phyloP scores from a whole-genome alignment of 2,113 vertebrate species.

The Gambusia affinis region DNA sequence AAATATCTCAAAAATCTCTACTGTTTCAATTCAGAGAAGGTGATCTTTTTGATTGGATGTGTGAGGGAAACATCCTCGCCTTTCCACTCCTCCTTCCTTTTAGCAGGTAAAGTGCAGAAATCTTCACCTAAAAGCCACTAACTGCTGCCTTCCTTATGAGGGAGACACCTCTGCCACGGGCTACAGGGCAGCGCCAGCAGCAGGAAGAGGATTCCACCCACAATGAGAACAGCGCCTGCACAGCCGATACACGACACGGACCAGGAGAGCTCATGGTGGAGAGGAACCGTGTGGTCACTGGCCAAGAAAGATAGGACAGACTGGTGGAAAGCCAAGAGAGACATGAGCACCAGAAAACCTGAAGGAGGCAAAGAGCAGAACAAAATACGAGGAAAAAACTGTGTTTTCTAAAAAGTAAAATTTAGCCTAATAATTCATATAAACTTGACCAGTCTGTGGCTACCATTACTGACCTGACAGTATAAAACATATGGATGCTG shows the following conservation, averaged over 20 bases:
- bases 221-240: constrained; percentile 79
- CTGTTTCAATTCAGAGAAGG: background rate
- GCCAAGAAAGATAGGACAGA: constrained; percentile 80
- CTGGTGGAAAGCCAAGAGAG: constrained; percentile 85
- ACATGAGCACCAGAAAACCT: constrained; percentile 85
- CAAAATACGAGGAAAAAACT: background rate
- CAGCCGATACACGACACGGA: constrained; percentile 83
- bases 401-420: background rate
- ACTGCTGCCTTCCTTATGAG: constrained; percentile 63
- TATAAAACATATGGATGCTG: constrained; percentile 85
- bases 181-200: constrained; percentile 81
- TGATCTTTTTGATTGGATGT: constrained; percentile 14
- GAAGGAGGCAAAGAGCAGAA: constrained; percentile 1
- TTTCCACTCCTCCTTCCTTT: background rate
- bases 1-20: no score
- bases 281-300: constrained; percentile 74
- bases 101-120: constrained; percentile 32
- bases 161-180: constrained; percentile 78
- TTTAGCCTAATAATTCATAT: background rate
- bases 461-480: constrained; percentile 79
- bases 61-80: constrained; percentile 30
- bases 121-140: constrained; percentile 51
- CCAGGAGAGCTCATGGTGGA: constrained; percentile 87
- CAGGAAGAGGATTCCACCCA: constrained; percentile 81
- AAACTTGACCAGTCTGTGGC: background rate